These are phyloP conservation scores for Neotoma lepida DNA, from an alignment of 2,113 vertebrate species.

Conservation along the genomic window DNA sequence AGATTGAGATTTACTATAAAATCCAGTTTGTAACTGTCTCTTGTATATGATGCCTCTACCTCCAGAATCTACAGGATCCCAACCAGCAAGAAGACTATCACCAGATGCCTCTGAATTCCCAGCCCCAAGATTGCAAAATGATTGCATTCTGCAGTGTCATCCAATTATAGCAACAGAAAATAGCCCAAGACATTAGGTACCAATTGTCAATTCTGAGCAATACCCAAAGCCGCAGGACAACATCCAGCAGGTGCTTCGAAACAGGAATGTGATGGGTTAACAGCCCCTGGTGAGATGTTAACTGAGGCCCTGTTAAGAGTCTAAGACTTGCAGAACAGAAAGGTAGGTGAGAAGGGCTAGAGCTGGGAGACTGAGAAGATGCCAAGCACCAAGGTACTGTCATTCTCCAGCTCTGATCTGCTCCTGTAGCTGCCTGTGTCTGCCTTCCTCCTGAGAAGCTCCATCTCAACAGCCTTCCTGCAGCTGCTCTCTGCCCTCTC, in stretches of 20 bases:
- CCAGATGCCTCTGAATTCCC: neutral
- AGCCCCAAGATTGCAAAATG: neutral
- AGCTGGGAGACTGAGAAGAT: neutral
- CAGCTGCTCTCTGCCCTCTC: neutral
- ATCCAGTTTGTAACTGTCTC: neutral
- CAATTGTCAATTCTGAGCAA: neutral
- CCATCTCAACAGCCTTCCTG: neutral
- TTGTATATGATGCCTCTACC: neutral
- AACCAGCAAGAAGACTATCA: neutral
- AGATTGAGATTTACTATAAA: neutral
- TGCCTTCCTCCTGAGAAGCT: neutral
- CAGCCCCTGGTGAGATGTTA: neutral
- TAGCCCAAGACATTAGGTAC: neutral
- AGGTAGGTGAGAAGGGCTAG: neutral
- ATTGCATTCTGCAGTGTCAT: neutral
- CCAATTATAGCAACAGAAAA: neutral
- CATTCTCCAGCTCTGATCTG: neutral
- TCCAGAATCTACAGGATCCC: neutral
- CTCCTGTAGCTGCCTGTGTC: neutral
- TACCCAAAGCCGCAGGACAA: neutral
- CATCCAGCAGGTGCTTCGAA: neutral
- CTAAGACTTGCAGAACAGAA: neutral
- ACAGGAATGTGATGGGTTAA: neutral
- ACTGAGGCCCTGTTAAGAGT: neutral
- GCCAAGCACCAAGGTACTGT: neutral